Evolutionary conservation across 2,797 vertebrate species (phyloP).

Genomic region (Pangasius djambal): DNA sequence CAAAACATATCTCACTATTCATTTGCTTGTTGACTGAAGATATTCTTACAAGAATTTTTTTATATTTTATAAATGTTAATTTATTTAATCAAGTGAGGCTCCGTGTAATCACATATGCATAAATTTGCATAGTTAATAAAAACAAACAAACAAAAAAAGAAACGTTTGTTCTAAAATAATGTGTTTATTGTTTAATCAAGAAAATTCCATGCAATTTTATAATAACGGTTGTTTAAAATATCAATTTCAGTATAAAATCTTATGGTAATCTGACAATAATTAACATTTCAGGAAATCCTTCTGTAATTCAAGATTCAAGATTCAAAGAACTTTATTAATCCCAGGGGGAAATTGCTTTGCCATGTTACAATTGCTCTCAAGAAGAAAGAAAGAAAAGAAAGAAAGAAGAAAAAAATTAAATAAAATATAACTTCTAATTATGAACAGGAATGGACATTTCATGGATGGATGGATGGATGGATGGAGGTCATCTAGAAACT

Average conservation of each 20-base stretch:
- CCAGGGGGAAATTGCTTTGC: no score
- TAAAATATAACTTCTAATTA: neutral
- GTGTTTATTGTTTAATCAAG: neutral
- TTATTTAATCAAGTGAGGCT: neutral
- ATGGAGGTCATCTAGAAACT: neutral
- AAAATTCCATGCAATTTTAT: neutral
- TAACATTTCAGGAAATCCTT: neutral
- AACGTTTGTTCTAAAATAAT: neutral
- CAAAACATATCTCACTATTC: neutral
- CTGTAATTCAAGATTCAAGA: no score
- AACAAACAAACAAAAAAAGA: no score
- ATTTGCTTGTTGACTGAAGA: neutral
- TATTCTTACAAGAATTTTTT: neutral
- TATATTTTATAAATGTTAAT: neutral
- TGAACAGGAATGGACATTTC: neutral
- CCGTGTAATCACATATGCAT: neutral
- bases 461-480: neutral
- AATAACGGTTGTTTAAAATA: neutral
- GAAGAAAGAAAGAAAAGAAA: no score
- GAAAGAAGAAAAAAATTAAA: no score
- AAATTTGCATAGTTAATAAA: neutral
- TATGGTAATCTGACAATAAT: neutral
- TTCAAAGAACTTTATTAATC: no score
- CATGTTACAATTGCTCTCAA: no score
- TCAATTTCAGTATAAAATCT: neutral